phyloP scores from a whole-genome alignment of 2,888 invertebrate species.

The Bibio marci region DNA sequence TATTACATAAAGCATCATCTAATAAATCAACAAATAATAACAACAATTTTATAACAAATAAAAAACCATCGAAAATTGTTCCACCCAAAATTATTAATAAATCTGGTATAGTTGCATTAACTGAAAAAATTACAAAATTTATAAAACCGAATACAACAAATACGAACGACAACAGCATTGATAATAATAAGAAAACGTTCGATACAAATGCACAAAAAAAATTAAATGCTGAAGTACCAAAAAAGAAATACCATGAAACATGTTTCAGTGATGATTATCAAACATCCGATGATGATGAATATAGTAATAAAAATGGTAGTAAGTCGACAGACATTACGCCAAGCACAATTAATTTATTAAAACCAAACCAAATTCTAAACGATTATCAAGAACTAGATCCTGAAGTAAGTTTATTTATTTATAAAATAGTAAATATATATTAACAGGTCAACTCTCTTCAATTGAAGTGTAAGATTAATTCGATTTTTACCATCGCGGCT shows the following conservation, averaged over 20 bases:
- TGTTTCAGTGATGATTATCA: conserved; percentile 47
- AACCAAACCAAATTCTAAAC: conserved; percentile 20
- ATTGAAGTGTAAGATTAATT: too few species aligned
- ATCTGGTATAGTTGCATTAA: conserved; percentile 16
- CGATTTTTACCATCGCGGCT: too few species aligned
- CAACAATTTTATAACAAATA: conserved; percentile 1
- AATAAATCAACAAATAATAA: conserved; percentile 5
- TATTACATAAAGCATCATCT: conserved; percentile 14
- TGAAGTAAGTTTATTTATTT: not conserved
- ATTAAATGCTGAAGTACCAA: conserved; percentile 16
- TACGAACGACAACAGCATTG: conserved; percentile 21
- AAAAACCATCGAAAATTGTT: conserved; percentile 15
- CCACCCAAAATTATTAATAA: conserved; percentile 16
- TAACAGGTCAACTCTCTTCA: too few species aligned
- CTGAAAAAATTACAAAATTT: conserved; percentile 23
- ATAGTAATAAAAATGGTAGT: conserved; percentile 11
- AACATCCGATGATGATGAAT: conserved; percentile 27
- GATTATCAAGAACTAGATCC: conserved; percentile 14
- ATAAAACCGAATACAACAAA: conserved; percentile 11
- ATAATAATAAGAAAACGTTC: conserved; percentile 12
- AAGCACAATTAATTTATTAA: conserved; percentile 16
- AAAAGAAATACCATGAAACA: conserved; percentile 38
- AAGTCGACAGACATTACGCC: conserved; percentile 18
- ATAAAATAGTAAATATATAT: too few species aligned
- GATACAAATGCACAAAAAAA: not conserved